Evolutionary conservation across 2,113 vertebrate genomes (phyloP).

Genomic region (Odocoileus virginianus): DNA sequence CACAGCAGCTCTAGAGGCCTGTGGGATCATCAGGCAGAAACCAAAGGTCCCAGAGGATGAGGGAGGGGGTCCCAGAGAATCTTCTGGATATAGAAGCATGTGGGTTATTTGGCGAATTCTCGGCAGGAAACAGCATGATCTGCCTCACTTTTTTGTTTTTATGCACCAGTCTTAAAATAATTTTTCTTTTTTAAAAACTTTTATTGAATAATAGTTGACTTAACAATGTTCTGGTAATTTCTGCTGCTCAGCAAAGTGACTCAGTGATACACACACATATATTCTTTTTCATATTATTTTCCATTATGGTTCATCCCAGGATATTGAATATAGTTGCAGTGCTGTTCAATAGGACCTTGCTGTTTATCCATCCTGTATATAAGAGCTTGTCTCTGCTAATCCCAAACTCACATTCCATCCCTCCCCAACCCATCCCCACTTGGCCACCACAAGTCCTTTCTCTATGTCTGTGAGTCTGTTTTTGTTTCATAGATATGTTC

Average conservation of each 20-base stretch:
- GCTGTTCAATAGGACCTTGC: background rate
- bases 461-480: background rate
- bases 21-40: accelerated
- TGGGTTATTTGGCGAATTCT: background rate
- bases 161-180: background rate
- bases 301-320: background rate
- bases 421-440: background rate
- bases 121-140: background rate
- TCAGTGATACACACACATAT: background rate
- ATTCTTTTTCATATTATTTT: background rate
- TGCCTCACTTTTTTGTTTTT: background rate
- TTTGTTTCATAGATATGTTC: background rate
- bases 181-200: background rate
- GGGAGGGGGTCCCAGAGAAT: too few species aligned
- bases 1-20: background rate
- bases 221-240: background rate
- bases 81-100: background rate
- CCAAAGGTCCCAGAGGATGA: accelerated
- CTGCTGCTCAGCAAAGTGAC: background rate
- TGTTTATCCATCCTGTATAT: background rate
- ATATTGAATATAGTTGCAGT: background rate
- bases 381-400: background rate
- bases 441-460: background rate
- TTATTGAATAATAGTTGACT: background rate
- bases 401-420: background rate